Percentiles rank a stretch among this genome's conserved stretches.
These are phyloP conservation scores for Ictalurus furcatus DNA, from an alignment of 2,113 vertebrate genomes.

Conservation along the genomic window DNA sequence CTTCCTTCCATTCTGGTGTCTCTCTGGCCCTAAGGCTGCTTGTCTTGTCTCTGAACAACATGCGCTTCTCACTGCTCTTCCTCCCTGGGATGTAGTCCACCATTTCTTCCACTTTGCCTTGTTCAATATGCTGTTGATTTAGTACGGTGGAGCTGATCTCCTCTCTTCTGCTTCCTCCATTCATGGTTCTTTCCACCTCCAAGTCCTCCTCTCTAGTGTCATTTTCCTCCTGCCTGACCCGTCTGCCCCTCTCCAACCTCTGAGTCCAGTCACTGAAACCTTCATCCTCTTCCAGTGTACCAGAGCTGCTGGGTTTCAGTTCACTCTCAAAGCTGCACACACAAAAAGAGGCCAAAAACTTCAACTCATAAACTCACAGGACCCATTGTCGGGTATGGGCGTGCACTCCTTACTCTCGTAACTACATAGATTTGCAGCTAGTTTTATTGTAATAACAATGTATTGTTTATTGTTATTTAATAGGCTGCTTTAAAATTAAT, in stretches of 20 bases:
- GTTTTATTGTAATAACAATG: not conserved
- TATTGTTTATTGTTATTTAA: not conserved
- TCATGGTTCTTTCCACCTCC: constrained; percentile 48
- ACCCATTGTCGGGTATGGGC: not conserved
- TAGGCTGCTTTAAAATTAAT: not conserved
- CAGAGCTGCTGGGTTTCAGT: constrained; percentile 70
- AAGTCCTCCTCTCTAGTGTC: constrained; percentile 52
- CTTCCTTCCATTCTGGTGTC: constrained; percentile 50
- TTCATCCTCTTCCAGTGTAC: constrained; percentile 86
- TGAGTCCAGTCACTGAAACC: constrained; percentile 95
- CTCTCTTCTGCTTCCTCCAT: constrained; percentile 6
- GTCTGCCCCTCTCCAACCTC: constrained; percentile 74
- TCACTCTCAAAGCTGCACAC: constrained; percentile 63
- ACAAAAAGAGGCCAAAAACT: not conserved
- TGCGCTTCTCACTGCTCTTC: constrained; percentile 56
- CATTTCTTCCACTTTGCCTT: constrained; percentile 42
- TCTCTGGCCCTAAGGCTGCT: constrained; percentile 35
- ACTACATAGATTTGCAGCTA: not conserved
- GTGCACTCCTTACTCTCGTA: not conserved
- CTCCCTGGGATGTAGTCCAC: constrained; percentile 31
- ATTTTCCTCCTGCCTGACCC: constrained; percentile 62
- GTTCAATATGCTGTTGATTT: not conserved
- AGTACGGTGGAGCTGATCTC: not conserved
- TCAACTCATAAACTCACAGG: not conserved
- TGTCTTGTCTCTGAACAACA: constrained; percentile 37